phyloP scores from a whole-genome alignment of 1,140 invertebrate species.

The Sminthurinus signatus region DNA sequence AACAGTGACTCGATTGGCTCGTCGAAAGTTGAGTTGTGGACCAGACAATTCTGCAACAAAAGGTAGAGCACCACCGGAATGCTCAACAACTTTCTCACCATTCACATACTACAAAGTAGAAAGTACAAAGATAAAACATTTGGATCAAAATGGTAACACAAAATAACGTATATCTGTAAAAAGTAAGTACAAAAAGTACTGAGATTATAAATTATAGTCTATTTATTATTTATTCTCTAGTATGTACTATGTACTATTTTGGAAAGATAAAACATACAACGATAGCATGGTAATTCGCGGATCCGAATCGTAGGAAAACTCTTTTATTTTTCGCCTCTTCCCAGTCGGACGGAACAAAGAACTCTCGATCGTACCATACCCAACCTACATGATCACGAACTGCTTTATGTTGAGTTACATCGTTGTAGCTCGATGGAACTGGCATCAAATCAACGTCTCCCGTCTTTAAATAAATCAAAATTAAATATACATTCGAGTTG shows the following conservation, averaged over 20 bases:
- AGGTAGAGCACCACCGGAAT: constrained; percentile 87
- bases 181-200: neutral
- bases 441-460: constrained; percentile 67
- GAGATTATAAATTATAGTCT: neutral
- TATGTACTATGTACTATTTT: neutral
- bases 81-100: constrained; percentile 64
- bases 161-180: no score
- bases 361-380: constrained; percentile 56
- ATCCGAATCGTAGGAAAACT: neutral
- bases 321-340: neutral
- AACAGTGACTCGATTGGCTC: constrained; percentile 52
- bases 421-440: constrained; percentile 95
- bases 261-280: neutral
- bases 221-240: neutral
- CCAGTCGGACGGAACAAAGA: neutral
- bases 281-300: neutral
- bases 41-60: constrained; percentile 11
- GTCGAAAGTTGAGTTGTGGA: constrained; percentile 20
- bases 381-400: constrained; percentile 90
- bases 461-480: constrained; percentile 31
- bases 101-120: constrained; percentile 77
- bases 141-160: no score
- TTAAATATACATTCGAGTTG: neutral
- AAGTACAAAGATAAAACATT: no score
- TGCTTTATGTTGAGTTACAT: constrained; percentile 71